These are phyloP conservation scores for Drosophila azteca DNA, from an alignment of 1,140 invertebrate genomes.

Conservation along the genomic window DNA sequence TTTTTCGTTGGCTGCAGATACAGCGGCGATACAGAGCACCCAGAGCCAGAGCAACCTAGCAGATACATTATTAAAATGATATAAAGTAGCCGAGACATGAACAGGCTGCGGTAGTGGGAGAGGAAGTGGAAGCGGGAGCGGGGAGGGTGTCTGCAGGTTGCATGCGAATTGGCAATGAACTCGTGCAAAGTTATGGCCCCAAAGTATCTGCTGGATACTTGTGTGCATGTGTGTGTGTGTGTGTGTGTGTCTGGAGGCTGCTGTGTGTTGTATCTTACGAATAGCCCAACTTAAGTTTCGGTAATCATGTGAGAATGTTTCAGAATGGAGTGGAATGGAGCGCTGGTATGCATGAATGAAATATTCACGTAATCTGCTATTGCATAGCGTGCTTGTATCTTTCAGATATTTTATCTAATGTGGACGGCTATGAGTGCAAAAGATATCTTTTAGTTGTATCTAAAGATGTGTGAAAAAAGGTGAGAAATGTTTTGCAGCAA, in stretches of 20 bases:
- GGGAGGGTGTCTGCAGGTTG: constrained; percentile 56
- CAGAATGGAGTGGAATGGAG: constrained; percentile 2
- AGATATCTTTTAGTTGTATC: neutral
- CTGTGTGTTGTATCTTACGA: constrained; percentile 29
- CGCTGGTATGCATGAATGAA: constrained; percentile 13
- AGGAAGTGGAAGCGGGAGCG: no score
- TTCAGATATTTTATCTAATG: constrained; percentile 16
- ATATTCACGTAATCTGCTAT: constrained; percentile 29
- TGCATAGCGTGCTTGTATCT: constrained; percentile 18
- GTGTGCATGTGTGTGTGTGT: constrained; percentile 19
- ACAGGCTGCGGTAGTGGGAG: neutral
- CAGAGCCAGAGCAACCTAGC: constrained; percentile 33
- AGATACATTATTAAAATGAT: constrained; percentile 81
- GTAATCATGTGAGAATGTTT: constrained; percentile 41
- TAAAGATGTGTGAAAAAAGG: constrained; percentile 35
- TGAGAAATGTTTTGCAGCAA: constrained; percentile 11
- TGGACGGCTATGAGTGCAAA: neutral
- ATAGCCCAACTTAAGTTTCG: constrained; percentile 28
- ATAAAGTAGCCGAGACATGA: constrained; percentile 74
- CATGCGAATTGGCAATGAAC: constrained; percentile 72
- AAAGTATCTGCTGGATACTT: constrained; percentile 31
- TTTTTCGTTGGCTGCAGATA: constrained; percentile 9
- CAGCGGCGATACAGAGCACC: constrained; percentile 19
- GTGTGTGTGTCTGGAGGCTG: constrained; percentile 22
- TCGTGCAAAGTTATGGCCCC: constrained; percentile 28